Percentiles rank a stretch among this genome's conserved stretches.
Conservation (phyloP, 2,888 invertebrate genomes). For the Suillia variegata region DNA sequence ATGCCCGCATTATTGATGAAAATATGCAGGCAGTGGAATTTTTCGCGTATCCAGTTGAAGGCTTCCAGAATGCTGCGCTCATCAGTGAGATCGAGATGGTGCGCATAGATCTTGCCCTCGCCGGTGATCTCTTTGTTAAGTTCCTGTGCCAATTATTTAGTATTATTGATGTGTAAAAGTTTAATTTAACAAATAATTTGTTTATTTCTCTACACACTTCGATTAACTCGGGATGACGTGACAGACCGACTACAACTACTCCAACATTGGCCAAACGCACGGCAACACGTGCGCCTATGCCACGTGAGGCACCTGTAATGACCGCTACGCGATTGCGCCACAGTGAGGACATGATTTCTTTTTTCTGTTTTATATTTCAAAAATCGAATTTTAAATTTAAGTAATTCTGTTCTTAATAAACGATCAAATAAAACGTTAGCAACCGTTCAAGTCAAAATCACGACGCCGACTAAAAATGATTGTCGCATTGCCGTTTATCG, state of each 20-base stretch:
- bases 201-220: too few species aligned
- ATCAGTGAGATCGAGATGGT: slow-evolving; percentile 56
- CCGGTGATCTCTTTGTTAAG: slow-evolving; percentile 49
- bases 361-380: too few species aligned
- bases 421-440: not conserved
- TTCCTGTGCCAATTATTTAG: slow-evolving; percentile 39
- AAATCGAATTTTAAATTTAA: not conserved
- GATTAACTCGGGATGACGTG: slow-evolving; percentile 62
- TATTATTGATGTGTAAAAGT: not conserved
- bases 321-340: slow-evolving; percentile 57
- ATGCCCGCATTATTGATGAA: slow-evolving; percentile 61
- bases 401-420: slow-evolving; percentile 3
- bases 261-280: slow-evolving; percentile 60
- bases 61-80: slow-evolving; percentile 48
- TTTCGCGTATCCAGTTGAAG: slow-evolving; percentile 52
- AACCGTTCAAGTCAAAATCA: not conserved
- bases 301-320: slow-evolving; percentile 62
- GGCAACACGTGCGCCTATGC: slow-evolving; percentile 61
- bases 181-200: not conserved
- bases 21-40: slow-evolving; percentile 53
- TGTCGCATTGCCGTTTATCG: too few species aligned
- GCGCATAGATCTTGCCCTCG: slow-evolving; percentile 52
- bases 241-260: slow-evolving; percentile 64
- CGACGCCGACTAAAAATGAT: not conserved
- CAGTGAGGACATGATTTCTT: slow-evolving; percentile 27